Base-by-base conservation (phyloP, 1,140 invertebrate genomes). In the Leptinotarsa texana region DNA sequence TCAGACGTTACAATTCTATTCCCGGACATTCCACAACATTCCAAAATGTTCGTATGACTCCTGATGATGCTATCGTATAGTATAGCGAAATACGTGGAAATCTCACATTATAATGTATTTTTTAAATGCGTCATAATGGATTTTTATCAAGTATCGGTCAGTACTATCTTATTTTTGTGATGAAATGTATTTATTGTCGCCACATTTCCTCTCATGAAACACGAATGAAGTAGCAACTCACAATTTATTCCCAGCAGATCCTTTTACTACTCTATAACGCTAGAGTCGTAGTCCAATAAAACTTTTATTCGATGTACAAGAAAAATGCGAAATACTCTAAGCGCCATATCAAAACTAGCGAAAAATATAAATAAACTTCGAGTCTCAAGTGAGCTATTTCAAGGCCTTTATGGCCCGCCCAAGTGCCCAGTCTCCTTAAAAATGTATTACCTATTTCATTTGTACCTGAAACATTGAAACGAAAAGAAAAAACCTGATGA, bases 301-400 rank as follows among this genome's bases (percentile, higher is more conserved):
- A 69, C 67, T 69, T 69, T 69, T 69, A 69, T 69, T 69, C 18
- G 42, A 69, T 49, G 67, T 69, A 22, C 27, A 69, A 69, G 67
- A 69, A 69, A 69, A 69, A 69, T 69, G 67, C 27, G 67, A 69
- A 49, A 47, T 48, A 21, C 67, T 33, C 67, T 69, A 69, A 69
- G 67, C 67, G n/a, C 67, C 67, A 33, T 69, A 69, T 69, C 67
- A 69, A 69, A 69, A 69, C 67, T 48, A 69, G 42, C 33, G 27
- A 49, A 69, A 42, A 69, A 69, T 69, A 69, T 69, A 69, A 69
- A 69, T 69, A 49, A 69, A 69, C 15, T 69, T 69, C 8, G 27
- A 69, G 13, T 33, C 67, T 69, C 67, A 2, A 42, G 67, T 69
- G 67, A 21, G 67, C 67, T 69, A 69, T 69, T 69, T 49, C 42